Evolutionary conservation across 2,888 invertebrate species (phyloP).

Genomic region (Saturnia pavonia): DNA sequence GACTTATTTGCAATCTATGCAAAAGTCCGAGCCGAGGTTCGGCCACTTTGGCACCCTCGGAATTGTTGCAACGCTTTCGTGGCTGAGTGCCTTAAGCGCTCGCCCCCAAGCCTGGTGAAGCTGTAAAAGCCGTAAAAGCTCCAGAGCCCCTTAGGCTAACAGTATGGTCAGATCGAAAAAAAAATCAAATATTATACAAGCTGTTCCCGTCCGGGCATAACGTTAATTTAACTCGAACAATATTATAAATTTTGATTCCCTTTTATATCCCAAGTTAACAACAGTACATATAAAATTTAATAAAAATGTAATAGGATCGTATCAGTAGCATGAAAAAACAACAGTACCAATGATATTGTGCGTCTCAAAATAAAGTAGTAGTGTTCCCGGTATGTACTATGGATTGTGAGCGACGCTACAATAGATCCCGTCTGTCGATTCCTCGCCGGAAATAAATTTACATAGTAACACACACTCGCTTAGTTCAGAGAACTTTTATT

Average conservation of each 20-base stretch:
- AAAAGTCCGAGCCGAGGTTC: too few relatives aligned
- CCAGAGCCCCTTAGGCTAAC: too few relatives aligned
- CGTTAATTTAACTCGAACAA: background rate
- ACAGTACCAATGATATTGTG: background rate
- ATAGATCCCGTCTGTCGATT: constrained; percentile 26
- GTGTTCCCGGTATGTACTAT: constrained; percentile 27
- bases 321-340: constrained; percentile 5
- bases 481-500: background rate
- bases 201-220: background rate
- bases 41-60: too few relatives aligned
- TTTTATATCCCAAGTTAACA: background rate
- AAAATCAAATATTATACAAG: background rate
- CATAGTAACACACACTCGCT: constrained; percentile 17
- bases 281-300: background rate
- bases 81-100: too few relatives aligned
- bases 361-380: constrained; percentile 14
- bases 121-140: too few relatives aligned
- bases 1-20: too few relatives aligned
- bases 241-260: background rate
- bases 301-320: background rate
- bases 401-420: constrained; percentile 21
- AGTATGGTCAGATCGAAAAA: too few relatives aligned
- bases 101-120: too few relatives aligned
- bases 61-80: too few relatives aligned
- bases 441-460: constrained; percentile 24